A percentile compares a stretch with the other conserved stretches of the same genome.
phyloP scores from a whole-genome alignment of 2,113 vertebrate genomes.

The Taurulus bubalis region DNA sequence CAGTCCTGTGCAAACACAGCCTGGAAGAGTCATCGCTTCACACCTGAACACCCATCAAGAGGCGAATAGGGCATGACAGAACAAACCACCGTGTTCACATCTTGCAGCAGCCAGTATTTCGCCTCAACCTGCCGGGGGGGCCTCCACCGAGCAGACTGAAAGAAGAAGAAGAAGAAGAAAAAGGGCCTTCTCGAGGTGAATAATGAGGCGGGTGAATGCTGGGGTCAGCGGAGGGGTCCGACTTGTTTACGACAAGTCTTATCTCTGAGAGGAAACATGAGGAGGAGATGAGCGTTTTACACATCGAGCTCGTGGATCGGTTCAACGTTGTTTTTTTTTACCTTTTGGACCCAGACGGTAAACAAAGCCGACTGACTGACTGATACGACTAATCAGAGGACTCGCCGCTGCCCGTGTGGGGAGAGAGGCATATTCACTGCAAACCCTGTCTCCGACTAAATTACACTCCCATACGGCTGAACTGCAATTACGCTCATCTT shows the following conservation, averaged over 20 bases:
- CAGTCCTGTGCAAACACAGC: constrained; percentile 57
- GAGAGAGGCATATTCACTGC: background rate
- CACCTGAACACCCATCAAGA: constrained; percentile 62
- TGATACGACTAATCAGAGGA: constrained; percentile 24
- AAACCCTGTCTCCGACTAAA: background rate
- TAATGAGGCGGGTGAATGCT: constrained; percentile 34
- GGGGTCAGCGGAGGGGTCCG: constrained; percentile 21
- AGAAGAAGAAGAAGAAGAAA: background rate
- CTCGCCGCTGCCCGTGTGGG: background rate
- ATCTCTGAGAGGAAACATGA: constrained; percentile 40
- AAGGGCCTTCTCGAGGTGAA: constrained; percentile 34
- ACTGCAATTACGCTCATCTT: background rate
- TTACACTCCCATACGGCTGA: background rate
- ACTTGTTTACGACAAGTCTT: constrained; percentile 42
- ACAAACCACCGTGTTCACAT: constrained; percentile 60
- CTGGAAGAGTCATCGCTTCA: constrained; percentile 44
- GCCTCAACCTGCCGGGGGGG: constrained; percentile 42
- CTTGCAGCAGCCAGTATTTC: constrained; percentile 48
- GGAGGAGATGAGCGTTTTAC: constrained; percentile 35
- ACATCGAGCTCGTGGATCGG: constrained; percentile 11
- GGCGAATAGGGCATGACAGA: constrained; percentile 55
- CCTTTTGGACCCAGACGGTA: constrained; percentile 43
- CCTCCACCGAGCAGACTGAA: constrained; percentile 51
- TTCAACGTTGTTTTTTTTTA: constrained; percentile 40
- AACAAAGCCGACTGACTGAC: constrained; percentile 23